These are phyloP conservation scores for Doryteuthis pealeii DNA, from an alignment of 1,140 invertebrate genomes.

Conservation along the genomic window DNA sequence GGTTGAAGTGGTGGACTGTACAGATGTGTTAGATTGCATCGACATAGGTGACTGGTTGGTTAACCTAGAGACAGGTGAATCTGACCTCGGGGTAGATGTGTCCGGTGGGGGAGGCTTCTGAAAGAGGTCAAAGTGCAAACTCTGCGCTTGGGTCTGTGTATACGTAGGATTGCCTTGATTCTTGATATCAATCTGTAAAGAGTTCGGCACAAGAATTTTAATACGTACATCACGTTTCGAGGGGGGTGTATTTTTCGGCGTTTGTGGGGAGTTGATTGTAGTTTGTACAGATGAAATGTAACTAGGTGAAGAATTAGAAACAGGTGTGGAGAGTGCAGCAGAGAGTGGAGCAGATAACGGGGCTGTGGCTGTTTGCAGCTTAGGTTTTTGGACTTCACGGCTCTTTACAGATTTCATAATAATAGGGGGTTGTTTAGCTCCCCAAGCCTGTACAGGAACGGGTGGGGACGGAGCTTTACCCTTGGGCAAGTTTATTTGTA, in stretches of 20 bases:
- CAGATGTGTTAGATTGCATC: constrained; percentile 42
- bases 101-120: constrained; percentile 29
- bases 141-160: constrained; percentile 18
- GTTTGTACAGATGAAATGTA: constrained; percentile 22
- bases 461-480: constrained; percentile 58
- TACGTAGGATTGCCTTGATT: constrained; percentile 16
- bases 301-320: constrained; percentile 12
- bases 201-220: constrained; percentile 23
- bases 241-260: constrained; percentile 32
- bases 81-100: constrained; percentile 53
- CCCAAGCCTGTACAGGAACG: constrained; percentile 54
- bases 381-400: constrained; percentile 83
- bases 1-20: constrained; percentile 50
- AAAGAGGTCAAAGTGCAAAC: constrained; percentile 18
- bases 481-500: constrained; percentile 17
- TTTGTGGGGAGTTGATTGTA: constrained; percentile 29
- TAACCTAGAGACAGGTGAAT: constrained; percentile 50
- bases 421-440: constrained; percentile 76
- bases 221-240: constrained; percentile 19
- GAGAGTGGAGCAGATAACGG: constrained; percentile 69
- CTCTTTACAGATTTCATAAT: constrained; percentile 96
- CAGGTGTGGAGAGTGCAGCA: constrained; percentile 8
- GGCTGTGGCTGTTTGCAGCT: constrained; percentile 89
- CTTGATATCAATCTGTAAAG: constrained; percentile 38
- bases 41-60: constrained; percentile 57